Conservation (phyloP, 2,888 invertebrate species). For the Lysandra coridon region DNA sequence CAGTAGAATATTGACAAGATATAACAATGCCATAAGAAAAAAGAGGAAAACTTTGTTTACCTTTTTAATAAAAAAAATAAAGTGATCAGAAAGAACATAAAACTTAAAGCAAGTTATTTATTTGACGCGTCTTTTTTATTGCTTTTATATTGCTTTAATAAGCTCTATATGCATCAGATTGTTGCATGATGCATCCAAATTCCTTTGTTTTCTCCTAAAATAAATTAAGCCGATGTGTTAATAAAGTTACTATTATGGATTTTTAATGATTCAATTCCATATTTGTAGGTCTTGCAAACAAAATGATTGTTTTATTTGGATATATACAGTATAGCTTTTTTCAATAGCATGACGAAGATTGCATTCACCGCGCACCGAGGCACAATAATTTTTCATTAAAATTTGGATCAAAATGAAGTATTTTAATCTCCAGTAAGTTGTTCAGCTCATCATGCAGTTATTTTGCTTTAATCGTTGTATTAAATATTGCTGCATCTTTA, state of each 20-base stretch:
- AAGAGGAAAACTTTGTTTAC: background rate
- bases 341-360: background rate
- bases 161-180: conserved; percentile 3
- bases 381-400: background rate
- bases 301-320: no score
- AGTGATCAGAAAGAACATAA: background rate
- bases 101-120: background rate
- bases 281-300: no score
- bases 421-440: background rate
- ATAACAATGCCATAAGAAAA: background rate
- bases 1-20: no score
- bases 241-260: background rate
- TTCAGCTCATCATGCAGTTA: background rate
- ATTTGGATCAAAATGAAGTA: background rate
- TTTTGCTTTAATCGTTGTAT: background rate
- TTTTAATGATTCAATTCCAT: no score
- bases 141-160: conserved; percentile 3
- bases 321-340: no score
- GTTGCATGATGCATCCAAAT: background rate
- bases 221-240: background rate
- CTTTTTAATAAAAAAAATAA: background rate
- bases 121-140: background rate
- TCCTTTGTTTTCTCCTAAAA: background rate
- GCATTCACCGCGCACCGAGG: no score
- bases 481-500: conserved; percentile 22